Percentiles rank a stretch among this genome's conserved stretches.
Conservation (phyloP, 2,888 invertebrate genomes). For the Drosophila meridionalis region DNA sequence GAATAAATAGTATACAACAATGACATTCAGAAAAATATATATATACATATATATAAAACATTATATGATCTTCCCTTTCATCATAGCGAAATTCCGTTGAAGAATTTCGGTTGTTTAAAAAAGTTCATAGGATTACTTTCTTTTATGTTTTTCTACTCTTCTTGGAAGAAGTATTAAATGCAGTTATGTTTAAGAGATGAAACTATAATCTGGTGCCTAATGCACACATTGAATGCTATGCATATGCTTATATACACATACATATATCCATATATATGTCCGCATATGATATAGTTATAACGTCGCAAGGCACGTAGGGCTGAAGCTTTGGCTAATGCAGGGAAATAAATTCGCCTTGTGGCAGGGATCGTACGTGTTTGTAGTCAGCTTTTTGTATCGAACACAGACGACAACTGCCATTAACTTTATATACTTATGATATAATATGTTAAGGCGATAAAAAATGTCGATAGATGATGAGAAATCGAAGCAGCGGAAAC, state of each 20-base stretch:
- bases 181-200: neutral
- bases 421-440: conserved; percentile 27
- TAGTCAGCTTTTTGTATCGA: conserved; percentile 17
- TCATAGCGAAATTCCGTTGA: neutral
- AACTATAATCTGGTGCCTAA: neutral
- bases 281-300: neutral
- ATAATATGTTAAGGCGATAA: conserved; percentile 37
- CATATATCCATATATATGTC: neutral
- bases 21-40: neutral
- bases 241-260: no score
- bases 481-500: conserved; percentile 1
- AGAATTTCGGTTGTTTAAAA: neutral
- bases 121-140: neutral
- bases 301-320: conserved; percentile 39
- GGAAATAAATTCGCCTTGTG: conserved; percentile 17
- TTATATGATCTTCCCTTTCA: neutral
- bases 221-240: neutral
- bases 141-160: neutral
- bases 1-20: neutral
- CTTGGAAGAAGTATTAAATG: no score
- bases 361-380: conserved; percentile 52
- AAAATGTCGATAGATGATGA: neutral
- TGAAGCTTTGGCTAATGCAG: conserved; percentile 14
- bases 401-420: conserved; percentile 3
- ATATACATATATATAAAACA: no score